These are phyloP conservation scores for Nebria salina DNA, from an alignment of 2,888 invertebrate species.

Conservation along the genomic window DNA sequence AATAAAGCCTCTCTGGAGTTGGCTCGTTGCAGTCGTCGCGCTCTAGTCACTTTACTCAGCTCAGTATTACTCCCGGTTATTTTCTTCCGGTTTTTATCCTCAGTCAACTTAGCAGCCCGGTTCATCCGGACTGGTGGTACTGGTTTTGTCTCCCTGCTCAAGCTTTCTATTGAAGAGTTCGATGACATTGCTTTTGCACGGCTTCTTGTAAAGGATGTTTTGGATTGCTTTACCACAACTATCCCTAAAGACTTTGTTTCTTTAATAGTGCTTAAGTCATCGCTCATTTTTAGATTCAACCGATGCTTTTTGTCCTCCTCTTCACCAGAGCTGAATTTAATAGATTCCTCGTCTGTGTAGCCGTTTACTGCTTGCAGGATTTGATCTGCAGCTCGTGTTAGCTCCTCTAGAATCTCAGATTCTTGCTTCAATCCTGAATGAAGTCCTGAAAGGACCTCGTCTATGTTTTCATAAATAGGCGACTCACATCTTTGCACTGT, in stretches of 20 bases:
- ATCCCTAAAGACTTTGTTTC: constrained; percentile 61
- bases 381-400: constrained; percentile 69
- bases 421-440: constrained; percentile 55
- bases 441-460: constrained; percentile 49
- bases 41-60: constrained; percentile 56
- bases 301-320: constrained; percentile 59
- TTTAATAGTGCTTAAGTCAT: constrained; percentile 60
- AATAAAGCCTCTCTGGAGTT: constrained; percentile 64
- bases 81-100: constrained; percentile 52
- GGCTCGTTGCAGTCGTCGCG: constrained; percentile 64
- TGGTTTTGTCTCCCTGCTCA: constrained; percentile 51
- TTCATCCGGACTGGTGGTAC: constrained; percentile 39
- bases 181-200: constrained; percentile 58
- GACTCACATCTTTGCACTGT: constrained; percentile 40
- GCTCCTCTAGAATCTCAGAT: constrained; percentile 64
- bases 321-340: constrained; percentile 56
- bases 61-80: constrained; percentile 51
- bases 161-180: constrained; percentile 61
- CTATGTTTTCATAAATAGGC: constrained; percentile 60
- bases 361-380: constrained; percentile 67
- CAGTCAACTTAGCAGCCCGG: constrained; percentile 28
- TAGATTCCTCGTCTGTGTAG: constrained; percentile 64
- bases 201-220: constrained; percentile 50
- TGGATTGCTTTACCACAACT: constrained; percentile 43
- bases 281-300: constrained; percentile 53